Base-by-base conservation (phyloP, 2,888 invertebrate genomes). In the Hypolimnas misippus region DNA sequence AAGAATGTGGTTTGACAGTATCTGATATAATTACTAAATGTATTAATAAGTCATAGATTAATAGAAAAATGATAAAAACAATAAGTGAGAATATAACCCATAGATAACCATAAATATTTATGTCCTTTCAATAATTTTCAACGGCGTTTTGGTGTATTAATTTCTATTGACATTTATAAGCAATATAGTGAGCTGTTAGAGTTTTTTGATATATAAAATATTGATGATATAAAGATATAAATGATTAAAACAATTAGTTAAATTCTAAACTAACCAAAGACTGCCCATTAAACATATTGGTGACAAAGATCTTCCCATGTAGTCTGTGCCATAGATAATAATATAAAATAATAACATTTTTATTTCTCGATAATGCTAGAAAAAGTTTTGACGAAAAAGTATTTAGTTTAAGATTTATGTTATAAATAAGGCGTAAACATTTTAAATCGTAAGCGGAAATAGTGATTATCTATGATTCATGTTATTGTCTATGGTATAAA, bases 181-280 rank as follows among this genome's bases (percentile, higher is more conserved):
- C 42, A 53, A 53, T 59, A 46, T 46, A 59, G 25, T 40, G 7
- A 58, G 51, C 12, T 52, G 19, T 44, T 62, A 62, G 62, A 52
- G 17, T 42, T 62, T 62, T 57, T 57, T 62, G 50, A 62, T 53
- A 57, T 53, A 33, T 51, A 33, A 51, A 62, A 17, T 42, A 35
- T 52, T 46, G 49, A 56, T 57, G 31, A 46, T 19, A 31, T 33
- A 29, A 49, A 25, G 17, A 16, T 35, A 25, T 53, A 52, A 49
- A n/a, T 19, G 29, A 14, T 49, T 5, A 29, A 49, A 38, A 38
- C 35, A 1, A n/a, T 29, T 29, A 49, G 49, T 2, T 29, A 29
- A 38, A 44, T 53, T 53, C 44, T 46, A 38, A 49, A 63, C 49
- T 62, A 56, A 65, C 62, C 67, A 67, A 67, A 67, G 67, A 67